These are phyloP conservation scores for Anoplolepis gracilipes DNA, from an alignment of 1,140 invertebrate species.

Conservation along the genomic window DNA sequence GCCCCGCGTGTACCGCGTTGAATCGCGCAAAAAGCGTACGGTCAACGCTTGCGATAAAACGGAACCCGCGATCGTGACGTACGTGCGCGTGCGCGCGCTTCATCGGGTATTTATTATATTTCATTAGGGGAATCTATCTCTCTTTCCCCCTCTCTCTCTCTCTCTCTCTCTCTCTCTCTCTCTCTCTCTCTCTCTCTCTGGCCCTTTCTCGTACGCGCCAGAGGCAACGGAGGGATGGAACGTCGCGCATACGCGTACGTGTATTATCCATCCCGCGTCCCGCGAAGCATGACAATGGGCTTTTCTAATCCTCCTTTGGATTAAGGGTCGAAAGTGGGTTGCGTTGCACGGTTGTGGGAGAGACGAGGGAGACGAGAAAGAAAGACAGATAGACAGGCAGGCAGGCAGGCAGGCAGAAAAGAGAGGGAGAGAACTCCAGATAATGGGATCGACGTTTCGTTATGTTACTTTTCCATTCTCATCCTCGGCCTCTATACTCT, in stretches of 20 bases:
- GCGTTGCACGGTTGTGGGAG: slow-evolving; percentile 60
- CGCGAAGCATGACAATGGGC: slow-evolving; percentile 82
- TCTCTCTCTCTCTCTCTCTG: slow-evolving; percentile 20
- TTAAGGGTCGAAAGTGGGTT: slow-evolving; percentile 80
- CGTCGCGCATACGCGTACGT: slow-evolving; percentile 68
- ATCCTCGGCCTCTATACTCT: slow-evolving; percentile 78
- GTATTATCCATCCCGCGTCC: slow-evolving; percentile 74
- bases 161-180: slow-evolving; percentile 16
- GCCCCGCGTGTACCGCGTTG: slow-evolving; percentile 35
- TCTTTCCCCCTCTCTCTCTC: not conserved
- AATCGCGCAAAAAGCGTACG: slow-evolving; percentile 67
- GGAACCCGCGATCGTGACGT: slow-evolving; percentile 42
- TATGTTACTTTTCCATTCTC: slow-evolving; percentile 86
- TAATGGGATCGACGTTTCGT: slow-evolving; percentile 86
- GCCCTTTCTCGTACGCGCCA: slow-evolving; percentile 13
- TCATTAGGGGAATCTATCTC: slow-evolving; percentile 66
- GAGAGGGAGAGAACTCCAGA: slow-evolving; percentile 76
- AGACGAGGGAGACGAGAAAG: slow-evolving; percentile 39
- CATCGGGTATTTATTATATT: slow-evolving; percentile 73
- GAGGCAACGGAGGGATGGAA: not conserved
- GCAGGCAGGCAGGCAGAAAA: too few species aligned
- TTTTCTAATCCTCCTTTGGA: slow-evolving; percentile 83
- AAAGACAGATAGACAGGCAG: slow-evolving; percentile 43
- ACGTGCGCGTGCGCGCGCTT: slow-evolving; percentile 21
- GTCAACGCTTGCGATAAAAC: slow-evolving; percentile 73